Evolutionary conservation across 1,140 invertebrate genomes (phyloP), one percentile per base, ranked within the genome.

Genomic region (Hetaerina americana): DNA sequence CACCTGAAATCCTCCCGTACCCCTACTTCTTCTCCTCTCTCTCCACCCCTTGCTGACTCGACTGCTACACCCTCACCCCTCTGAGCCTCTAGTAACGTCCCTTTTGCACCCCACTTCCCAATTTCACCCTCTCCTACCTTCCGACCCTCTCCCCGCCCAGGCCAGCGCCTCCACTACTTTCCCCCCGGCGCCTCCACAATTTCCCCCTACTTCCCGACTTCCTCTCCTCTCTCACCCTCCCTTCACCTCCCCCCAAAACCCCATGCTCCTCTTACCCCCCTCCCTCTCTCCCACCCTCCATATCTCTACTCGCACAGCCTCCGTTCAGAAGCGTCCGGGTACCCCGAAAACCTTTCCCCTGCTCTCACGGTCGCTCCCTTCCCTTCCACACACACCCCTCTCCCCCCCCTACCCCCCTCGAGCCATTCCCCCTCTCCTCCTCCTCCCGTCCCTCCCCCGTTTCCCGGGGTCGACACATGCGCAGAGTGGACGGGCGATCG

Each of bases 291-390:
- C 31, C 31, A 18, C 31, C 6, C 31, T 18, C 31, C 31, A 40
- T n/a, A n/a, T n/a, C n/a, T n/a, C n/a, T n/a, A n/a, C n/a, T n/a
- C n/a, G n/a, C 31, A 18, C 31, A 40, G 31, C 31, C 31, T 40
- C 31, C 31, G 31, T 40, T 40, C 31, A 18, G 31, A 40, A 8
- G 31, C 31, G 31, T 40, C 31, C 31, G 31, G 31, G 31, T 74
- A 76, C 77, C 75, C 75, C 74, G 76, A 73, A 73, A 72, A 75
- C 74, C 66, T 27, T 22, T 66, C 66, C 18, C 22, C 71, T 27
- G 6, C 25, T 68, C 49, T 49, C 22, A n/a, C 49, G 25, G 25
- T 29, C n/a, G 25, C 66, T 27, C 22, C 66, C 26, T n/a, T 57
- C n/a, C 26, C 26, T 68, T 15, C 69, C 27, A 25, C 66, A 18